phyloP scores from a whole-genome alignment of 2,888 invertebrate species.

The Nymphalis polychloros region DNA sequence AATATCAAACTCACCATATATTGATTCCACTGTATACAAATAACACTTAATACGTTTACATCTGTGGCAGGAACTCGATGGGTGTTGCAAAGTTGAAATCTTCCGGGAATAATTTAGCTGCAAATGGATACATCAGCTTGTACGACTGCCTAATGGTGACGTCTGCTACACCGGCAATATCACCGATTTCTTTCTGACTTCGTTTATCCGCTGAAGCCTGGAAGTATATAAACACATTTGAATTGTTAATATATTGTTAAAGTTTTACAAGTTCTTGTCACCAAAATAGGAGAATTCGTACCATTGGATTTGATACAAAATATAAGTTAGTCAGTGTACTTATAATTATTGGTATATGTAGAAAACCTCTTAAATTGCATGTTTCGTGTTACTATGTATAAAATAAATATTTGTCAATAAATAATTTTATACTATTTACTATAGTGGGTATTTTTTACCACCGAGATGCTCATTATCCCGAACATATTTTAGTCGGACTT shows the following conservation, averaged over 20 bases:
- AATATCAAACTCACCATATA: constrained; percentile 5
- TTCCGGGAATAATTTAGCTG: constrained; percentile 94
- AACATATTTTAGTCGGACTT: neutral
- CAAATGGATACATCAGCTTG: constrained; percentile 97
- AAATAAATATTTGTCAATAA: too few relatives aligned
- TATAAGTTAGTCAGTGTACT: too few relatives aligned
- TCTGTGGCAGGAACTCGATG: constrained; percentile 95
- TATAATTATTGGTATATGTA: too few relatives aligned
- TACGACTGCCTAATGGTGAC: constrained; percentile 98
- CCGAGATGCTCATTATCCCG: too few relatives aligned
- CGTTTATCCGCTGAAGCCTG: constrained; percentile 96
- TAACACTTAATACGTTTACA: constrained; percentile 69
- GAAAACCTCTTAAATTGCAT: too few relatives aligned
- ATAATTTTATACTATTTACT: too few relatives aligned
- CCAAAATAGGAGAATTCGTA: too few relatives aligned
- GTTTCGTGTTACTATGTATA: too few relatives aligned
- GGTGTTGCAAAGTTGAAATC: constrained; percentile 98
- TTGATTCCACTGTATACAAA: neutral
- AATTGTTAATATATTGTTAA: too few relatives aligned
- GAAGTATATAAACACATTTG: constrained; percentile 7
- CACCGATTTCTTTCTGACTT: constrained; percentile 98
- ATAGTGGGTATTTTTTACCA: too few relatives aligned
- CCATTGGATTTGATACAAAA: too few relatives aligned
- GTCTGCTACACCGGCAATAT: constrained; percentile 98
- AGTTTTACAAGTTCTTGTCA: too few relatives aligned